Conservation (phyloP, 2,113 vertebrate genomes). For the Corvus moneduloides region DNA sequence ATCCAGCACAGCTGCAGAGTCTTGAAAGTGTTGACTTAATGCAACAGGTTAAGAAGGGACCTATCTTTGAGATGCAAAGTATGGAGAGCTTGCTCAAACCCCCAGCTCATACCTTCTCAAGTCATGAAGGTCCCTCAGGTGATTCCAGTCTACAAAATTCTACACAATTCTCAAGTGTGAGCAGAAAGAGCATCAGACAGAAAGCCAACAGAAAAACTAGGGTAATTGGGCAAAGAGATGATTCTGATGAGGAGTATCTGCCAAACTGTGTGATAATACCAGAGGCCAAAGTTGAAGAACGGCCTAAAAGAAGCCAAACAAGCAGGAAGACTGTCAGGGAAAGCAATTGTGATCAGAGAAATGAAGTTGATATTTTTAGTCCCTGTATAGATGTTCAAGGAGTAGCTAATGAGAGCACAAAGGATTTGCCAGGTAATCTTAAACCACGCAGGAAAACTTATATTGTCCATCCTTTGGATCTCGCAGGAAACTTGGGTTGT, state of each 20-base stretch:
- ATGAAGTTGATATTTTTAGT: not conserved
- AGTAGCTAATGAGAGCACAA: not conserved
- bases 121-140: not conserved
- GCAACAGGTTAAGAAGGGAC: not conserved
- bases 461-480: not conserved
- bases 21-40: not conserved
- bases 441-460: not conserved
- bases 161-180: not conserved
- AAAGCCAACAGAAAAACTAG: constrained; percentile 26
- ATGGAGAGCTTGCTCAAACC: not conserved
- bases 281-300: not conserved
- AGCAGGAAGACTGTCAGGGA: not conserved
- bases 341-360: not conserved
- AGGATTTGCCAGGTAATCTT: not conserved
- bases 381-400: not conserved
- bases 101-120: not conserved
- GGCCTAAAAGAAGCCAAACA: not conserved
- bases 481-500: not conserved
- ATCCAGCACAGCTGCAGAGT: not conserved
- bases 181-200: not conserved
- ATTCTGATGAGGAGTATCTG: not conserved
- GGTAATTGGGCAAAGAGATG: not conserved
- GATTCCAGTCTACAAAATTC: not conserved
- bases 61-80: not conserved
- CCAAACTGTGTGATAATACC: not conserved